phyloP scores from a whole-genome alignment of 2,888 invertebrate genomes.

The Hemithea aestivaria region DNA sequence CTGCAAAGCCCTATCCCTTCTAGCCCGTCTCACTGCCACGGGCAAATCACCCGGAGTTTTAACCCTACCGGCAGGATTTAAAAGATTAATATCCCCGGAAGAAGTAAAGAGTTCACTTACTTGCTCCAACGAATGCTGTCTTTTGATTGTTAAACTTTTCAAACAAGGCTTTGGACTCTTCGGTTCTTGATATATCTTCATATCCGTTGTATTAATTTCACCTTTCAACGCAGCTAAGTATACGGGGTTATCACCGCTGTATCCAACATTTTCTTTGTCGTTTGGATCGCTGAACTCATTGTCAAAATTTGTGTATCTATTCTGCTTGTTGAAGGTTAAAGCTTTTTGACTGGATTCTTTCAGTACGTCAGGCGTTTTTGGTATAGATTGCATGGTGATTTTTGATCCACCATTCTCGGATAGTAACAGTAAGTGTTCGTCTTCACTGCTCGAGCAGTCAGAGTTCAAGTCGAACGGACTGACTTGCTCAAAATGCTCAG shows the following conservation, averaged over 20 bases:
- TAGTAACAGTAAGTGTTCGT: conserved; percentile 68
- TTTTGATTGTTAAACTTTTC: conserved; percentile 57
- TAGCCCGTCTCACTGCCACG: conserved; percentile 85
- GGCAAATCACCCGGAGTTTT: conserved; percentile 92
- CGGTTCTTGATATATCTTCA: conserved; percentile 50
- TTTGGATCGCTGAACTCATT: conserved; percentile 72
- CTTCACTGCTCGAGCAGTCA: conserved; percentile 72
- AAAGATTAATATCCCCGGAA: conserved; percentile 81
- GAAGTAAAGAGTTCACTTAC: conserved; percentile 87
- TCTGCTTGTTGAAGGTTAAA: conserved; percentile 61
- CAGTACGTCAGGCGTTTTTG: conserved; percentile 59
- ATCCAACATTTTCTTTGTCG: conserved; percentile 65
- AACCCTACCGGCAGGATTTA: conserved; percentile 87
- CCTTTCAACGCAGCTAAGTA: conserved; percentile 67
- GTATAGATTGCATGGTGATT: conserved; percentile 68
- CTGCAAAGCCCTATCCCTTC: conserved; percentile 80
- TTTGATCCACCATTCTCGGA: conserved; percentile 70
- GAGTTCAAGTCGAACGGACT: conserved; percentile 58
- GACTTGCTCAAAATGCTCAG: conserved; percentile 52
- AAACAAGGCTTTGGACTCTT: conserved; percentile 53
- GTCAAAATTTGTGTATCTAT: conserved; percentile 69
- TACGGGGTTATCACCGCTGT: conserved; percentile 66
- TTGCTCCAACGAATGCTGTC: conserved; percentile 86
- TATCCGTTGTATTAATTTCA: conserved; percentile 49
- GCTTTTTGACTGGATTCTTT: conserved; percentile 65